Evolutionary conservation across 2,888 invertebrate species (phyloP), one percentile per base, ranked within the genome.

Genomic region (Amblyteles armatorius): DNA sequence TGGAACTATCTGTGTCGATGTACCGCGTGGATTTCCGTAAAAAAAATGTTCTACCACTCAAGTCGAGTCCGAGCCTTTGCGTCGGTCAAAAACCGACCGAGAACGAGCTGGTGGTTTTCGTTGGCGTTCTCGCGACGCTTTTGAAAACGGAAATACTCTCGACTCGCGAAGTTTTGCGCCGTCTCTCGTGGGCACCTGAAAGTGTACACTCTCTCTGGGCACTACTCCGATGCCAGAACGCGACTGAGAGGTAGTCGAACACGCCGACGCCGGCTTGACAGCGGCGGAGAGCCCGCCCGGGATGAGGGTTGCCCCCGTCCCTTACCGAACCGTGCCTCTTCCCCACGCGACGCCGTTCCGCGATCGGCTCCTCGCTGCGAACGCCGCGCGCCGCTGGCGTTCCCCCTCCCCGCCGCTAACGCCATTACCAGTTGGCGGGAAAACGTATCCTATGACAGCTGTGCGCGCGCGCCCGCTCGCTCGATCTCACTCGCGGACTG

Each of bases 201-300:
- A 16, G 60, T 60, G 60, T 33, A 60, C 13, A 57, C 26, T 57
- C 60, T 60, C 13, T 60, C 60, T 60, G 60, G 0, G 60, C 19
- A 22, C 60, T 50, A 76, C 52, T 76, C 85, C 84, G 87, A 86
- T 87, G 89, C 87, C 88, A 86, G 83, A 86, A 87, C 88, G 83
- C 90, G 89, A 90, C 90, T 90, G 77, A 50, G 81, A 86, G 79
- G 79, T 81, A 82, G 82, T 63, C 60, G 78, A 88, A 85, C 87
- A 89, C 87, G 88, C 87, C 88, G 87, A 88, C 88, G 87, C 87
- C 89, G 90, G 90, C 87, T 90, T 90, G 91, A 91, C 90, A 90
- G 88, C 84, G 86, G 83, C 78, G 84, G 84, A 57, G 72, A 40
- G 63, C 36, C 72, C 44, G 79, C 74, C 81, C 74, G 83, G 79